Base-by-base conservation (phyloP, 2,888 invertebrate species). In the Agriotes lineatus region DNA sequence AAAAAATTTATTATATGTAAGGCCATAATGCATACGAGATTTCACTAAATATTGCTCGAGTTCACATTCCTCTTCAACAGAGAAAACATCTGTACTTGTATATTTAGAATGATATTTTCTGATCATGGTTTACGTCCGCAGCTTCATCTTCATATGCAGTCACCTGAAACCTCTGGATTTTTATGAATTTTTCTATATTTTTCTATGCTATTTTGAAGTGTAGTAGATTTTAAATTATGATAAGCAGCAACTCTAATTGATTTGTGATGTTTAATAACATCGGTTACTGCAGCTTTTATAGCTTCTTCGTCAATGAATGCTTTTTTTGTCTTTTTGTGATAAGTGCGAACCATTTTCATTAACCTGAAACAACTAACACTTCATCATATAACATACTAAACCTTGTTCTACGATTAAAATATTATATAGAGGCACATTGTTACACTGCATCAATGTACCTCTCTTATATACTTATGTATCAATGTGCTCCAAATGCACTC, bases 1-100 rank as follows among this genome's bases (percentile, higher is more conserved):
- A 18, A 22, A 20, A 58, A 42, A 58, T 52, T 52, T 35, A 19
- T 12, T 18, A 19, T 39, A 37, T 9, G 42, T 52, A 12, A 52
- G 33, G 16, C 30, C 52, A 52, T 52, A 52, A 30, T 52, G 52
- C 30, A 52, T 52, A 22, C 25, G 20, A 42, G 20, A 42, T 42
- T 39, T 58, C 22, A 58, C 22, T 25, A 58, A 20, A 42, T 42
- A 58, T 22, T 58, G n/a, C n/a, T n/a, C n/a, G 25, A 58, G 22
- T 52, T 52, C 30, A 25, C n/a, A 10, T 25, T 52, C 30, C 30
- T 52, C 12, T 52, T 25, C 30, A 52, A 25, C 30, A 25, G 50
- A 25, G 14, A 52, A 52, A 52, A 52, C n/a, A 1, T 52, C 12
- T n/a, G 22, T 12, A 25, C 39, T 42, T 42, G 39, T 42, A 42